phyloP scores from a whole-genome alignment of 2,113 vertebrate species.

The Apteryx mantelli region DNA sequence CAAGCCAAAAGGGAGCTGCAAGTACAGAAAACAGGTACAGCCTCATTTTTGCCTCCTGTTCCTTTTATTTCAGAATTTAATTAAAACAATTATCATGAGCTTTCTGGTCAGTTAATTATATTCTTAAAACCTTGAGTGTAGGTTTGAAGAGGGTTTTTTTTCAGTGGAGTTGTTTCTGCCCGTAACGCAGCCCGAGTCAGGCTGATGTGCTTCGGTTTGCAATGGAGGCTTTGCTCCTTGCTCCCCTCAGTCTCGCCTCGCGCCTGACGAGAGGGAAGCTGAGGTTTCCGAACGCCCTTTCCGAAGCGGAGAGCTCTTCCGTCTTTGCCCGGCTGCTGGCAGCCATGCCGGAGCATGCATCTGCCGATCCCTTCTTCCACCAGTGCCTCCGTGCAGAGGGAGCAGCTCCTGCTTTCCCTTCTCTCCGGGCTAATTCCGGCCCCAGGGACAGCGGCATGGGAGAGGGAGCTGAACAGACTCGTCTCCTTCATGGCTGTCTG shows the following conservation, averaged over 20 bases:
- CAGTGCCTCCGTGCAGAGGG: not conserved
- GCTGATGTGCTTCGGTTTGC: rapidly evolving
- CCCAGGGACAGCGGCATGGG: not conserved
- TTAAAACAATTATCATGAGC: conserved; percentile 46
- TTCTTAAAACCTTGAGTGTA: not conserved
- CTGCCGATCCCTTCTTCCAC: not conserved
- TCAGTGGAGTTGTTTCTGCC: not conserved
- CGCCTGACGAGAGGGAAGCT: rapidly evolving
- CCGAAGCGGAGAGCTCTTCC: not conserved
- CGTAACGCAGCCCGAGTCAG: not conserved
- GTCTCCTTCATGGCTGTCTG: not conserved
- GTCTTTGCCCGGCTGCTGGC: not conserved
- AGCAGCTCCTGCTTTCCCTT: not conserved
- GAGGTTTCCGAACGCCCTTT: not conserved
- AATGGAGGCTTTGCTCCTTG: not conserved
- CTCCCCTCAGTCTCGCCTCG: not conserved
- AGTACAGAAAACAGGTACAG: conserved; percentile 92
- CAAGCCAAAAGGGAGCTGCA: conserved; percentile 96
- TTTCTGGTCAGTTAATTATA: conserved; percentile 53
- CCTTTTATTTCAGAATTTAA: conserved; percentile 7
- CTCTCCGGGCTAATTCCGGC: not conserved
- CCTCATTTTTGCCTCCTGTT: not conserved
- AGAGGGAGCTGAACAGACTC: not conserved
- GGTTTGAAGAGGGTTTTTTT: not conserved
- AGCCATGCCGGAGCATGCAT: not conserved